Percentiles rank a stretch among this genome's conserved stretches.
phyloP scores from a whole-genome alignment of 2,113 vertebrate genomes.

The Leuciscus idus region DNA sequence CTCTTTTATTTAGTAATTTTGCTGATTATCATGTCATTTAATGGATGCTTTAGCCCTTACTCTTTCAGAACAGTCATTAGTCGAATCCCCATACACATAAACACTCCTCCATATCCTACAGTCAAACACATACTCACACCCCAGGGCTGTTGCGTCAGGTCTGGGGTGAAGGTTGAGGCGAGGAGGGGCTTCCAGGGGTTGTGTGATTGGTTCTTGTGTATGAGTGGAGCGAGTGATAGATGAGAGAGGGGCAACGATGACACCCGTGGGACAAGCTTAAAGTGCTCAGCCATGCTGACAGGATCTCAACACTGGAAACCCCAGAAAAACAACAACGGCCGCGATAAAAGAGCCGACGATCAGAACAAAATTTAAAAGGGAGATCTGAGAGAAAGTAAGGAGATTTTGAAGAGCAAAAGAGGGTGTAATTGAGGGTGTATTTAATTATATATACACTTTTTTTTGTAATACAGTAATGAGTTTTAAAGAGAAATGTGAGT shows the following conservation, averaged over 20 bases:
- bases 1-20: constrained; percentile 3
- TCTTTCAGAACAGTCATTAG: constrained; percentile 6
- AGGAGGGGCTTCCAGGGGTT: not conserved
- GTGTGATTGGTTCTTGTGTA: constrained; percentile 26
- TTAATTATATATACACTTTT: not conserved
- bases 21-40: not conserved
- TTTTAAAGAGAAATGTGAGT: not conserved
- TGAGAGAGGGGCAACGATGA: constrained; percentile 22
- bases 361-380: not conserved
- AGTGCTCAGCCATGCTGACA: constrained; percentile 22
- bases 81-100: not conserved
- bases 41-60: constrained; percentile 7
- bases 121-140: not conserved
- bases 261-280: constrained; percentile 25
- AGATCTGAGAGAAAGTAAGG: not conserved
- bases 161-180: constrained; percentile 25
- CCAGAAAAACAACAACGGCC: constrained; percentile 15
- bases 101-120: not conserved
- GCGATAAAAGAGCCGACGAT: not conserved
- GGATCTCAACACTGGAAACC: constrained; percentile 5
- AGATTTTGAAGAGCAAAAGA: not conserved
- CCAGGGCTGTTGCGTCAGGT: not conserved
- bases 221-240: constrained; percentile 29
- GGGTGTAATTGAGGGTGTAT: too few relatives aligned
- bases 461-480: not conserved